Evolutionary conservation across 2,113 vertebrate species (phyloP).

Genomic region (Australoheros scitulus): DNA sequence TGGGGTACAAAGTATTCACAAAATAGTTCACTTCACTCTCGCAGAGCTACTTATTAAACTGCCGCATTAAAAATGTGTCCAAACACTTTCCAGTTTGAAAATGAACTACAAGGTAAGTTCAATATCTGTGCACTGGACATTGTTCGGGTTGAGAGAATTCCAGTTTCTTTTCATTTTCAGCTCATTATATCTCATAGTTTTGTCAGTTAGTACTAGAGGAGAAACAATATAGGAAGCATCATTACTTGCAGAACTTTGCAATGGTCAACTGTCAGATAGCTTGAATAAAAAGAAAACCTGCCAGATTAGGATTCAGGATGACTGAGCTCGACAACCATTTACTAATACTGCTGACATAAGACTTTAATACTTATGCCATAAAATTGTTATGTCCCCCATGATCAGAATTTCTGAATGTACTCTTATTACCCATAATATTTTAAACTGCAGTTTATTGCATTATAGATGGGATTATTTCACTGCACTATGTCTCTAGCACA

Average conservation of each 20-base stretch:
- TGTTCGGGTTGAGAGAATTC: background rate
- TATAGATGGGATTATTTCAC: slow-evolving; percentile 36
- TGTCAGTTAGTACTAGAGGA: rapidly evolving
- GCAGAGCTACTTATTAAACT: background rate
- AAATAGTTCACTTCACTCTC: background rate
- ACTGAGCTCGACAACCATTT: background rate
- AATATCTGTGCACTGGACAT: background rate
- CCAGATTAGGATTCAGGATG: background rate
- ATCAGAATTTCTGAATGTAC: slow-evolving; percentile 26
- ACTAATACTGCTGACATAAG: background rate
- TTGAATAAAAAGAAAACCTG: background rate
- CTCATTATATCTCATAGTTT: background rate
- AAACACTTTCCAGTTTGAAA: background rate
- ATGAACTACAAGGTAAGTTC: background rate
- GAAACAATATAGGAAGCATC: background rate
- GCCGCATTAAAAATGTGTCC: background rate
- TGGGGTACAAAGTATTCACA: background rate
- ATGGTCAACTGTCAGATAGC: background rate
- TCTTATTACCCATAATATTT: slow-evolving; percentile 26
- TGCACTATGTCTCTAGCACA: slow-evolving; percentile 9
- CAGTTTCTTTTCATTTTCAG: background rate
- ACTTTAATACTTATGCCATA: slow-evolving; percentile 16
- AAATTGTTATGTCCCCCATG: slow-evolving; percentile 12
- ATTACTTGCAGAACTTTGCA: background rate
- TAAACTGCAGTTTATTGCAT: slow-evolving; percentile 34